Evolutionary conservation across 2,113 vertebrate species (phyloP), one percentile per base, ranked within the genome.

Genomic region (Sterna hirundo): DNA sequence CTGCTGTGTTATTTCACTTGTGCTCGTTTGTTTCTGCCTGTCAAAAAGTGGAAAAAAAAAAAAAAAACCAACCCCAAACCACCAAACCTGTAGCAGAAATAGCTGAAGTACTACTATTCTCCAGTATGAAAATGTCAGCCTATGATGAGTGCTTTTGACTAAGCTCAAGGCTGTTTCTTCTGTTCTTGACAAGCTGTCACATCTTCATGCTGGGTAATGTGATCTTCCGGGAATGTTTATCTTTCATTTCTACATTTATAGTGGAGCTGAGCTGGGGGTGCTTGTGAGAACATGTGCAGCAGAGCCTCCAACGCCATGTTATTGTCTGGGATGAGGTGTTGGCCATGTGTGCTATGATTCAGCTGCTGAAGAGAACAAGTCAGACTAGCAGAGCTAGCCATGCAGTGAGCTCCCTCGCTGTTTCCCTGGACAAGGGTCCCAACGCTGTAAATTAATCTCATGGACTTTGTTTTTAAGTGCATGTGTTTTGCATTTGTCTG

Each of bases 101-200:
- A 93, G 65, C 65, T 78, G 74, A 57, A 47, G 60, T 29, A 36
- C 30, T 29, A 30, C 46, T 42, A 3, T 58, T 78, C 32, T 83
- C 49, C 27, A 19, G 0, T 17, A 34, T 4, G 62, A 57, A 83
- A 76, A 80, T 86, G 60, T 76, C 78, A 83, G 55, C 23, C 55
- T 64, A 0, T 47, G n/a, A 21, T 22, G 57, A 64, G 68, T 36
- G 57, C 49, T 82, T 54, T 85, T 82, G 61, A 46, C 46, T 42
- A 27, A 62, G 64, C 55, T 92, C 72, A 21, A 91, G 57, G 47
- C 94, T 87, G 70, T 62, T 72, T 68, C 65, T 91, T 1, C 61
- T 81, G 72, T 27, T 88, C 83, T 91, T 84, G 69, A 96, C 69
- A 32, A 82, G 89, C 83, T 87, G 69, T 87, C 89, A 60, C 40